phyloP scores from a whole-genome alignment of 2,888 invertebrate genomes.

The Cheilosia vulpina region DNA sequence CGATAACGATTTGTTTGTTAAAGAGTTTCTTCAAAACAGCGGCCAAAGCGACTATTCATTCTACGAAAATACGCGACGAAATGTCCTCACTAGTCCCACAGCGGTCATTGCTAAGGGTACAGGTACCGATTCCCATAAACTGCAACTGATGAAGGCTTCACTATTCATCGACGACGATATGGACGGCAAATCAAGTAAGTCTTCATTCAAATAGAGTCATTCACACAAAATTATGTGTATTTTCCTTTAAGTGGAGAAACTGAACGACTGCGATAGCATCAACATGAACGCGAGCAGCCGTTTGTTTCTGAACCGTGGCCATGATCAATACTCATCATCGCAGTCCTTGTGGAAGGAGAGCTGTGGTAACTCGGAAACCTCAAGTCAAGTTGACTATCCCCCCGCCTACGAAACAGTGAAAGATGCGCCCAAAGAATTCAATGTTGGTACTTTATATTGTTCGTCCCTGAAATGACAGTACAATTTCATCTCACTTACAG shows the following conservation, averaged over 20 bases:
- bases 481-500: conserved; percentile 25
- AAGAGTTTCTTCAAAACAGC: conserved; percentile 80
- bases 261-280: conserved; percentile 57
- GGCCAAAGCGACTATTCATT: conserved; percentile 78
- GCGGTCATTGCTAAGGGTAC: conserved; percentile 86
- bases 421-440: conserved; percentile 28
- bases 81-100: conserved; percentile 85
- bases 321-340: conserved; percentile 74
- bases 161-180: conserved; percentile 84
- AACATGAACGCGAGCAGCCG: conserved; percentile 65
- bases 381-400: conserved; percentile 79
- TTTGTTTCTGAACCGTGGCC: conserved; percentile 65
- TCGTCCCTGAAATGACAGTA: neutral
- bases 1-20: neutral
- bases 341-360: conserved; percentile 79
- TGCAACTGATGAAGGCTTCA: conserved; percentile 93
- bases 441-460: conserved; percentile 9
- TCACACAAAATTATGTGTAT: neutral
- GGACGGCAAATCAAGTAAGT: conserved; percentile 79
- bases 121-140: conserved; percentile 87
- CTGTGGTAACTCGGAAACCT: conserved; percentile 77
- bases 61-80: conserved; percentile 77
- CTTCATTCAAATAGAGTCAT: neutral
- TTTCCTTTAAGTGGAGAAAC: conserved; percentile 72
- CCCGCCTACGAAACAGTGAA: conserved; percentile 41